phyloP scores from a whole-genome alignment of 2,797 vertebrate genomes.

The Scarus forsteni region DNA sequence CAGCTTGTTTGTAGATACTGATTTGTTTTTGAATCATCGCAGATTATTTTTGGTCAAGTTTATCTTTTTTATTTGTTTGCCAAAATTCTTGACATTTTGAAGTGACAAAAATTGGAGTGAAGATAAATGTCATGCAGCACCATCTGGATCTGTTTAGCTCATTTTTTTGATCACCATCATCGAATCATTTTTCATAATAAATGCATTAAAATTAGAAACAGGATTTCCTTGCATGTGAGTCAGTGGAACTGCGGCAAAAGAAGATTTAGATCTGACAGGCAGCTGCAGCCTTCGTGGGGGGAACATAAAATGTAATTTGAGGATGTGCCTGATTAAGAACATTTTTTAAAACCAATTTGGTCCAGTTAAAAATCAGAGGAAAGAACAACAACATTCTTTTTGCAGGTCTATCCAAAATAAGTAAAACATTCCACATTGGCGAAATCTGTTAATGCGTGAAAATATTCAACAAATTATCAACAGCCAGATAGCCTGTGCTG shows the following conservation, averaged over 20 bases:
- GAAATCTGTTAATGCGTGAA: not conserved
- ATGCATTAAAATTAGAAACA: constrained; percentile 16
- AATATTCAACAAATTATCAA: no score
- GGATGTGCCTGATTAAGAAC: not conserved
- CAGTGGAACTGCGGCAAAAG: not conserved
- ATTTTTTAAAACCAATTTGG: not conserved
- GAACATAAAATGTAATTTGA: not conserved
- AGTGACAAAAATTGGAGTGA: constrained; percentile 25
- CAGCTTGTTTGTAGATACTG: constrained; percentile 43
- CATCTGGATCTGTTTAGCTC: constrained; percentile 64
- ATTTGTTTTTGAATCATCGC: constrained; percentile 40
- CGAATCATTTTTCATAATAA: constrained; percentile 15
- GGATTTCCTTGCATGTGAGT: constrained; percentile 11
- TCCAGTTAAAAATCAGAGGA: constrained; percentile 8
- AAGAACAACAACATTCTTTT: not conserved
- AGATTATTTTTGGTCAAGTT: no score
- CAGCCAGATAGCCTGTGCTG: no score
- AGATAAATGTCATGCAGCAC: constrained; percentile 29
- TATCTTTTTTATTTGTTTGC: constrained; percentile 61
- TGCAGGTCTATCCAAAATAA: constrained; percentile 12
- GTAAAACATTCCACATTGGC: constrained; percentile 5
- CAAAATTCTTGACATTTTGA: constrained; percentile 53
- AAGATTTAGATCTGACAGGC: not conserved
- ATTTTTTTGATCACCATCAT: constrained; percentile 32
- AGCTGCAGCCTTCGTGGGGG: not conserved